Base-by-base conservation (phyloP, 2,113 vertebrate species). In the Sinocyclocheilus rhinocerous region DNA sequence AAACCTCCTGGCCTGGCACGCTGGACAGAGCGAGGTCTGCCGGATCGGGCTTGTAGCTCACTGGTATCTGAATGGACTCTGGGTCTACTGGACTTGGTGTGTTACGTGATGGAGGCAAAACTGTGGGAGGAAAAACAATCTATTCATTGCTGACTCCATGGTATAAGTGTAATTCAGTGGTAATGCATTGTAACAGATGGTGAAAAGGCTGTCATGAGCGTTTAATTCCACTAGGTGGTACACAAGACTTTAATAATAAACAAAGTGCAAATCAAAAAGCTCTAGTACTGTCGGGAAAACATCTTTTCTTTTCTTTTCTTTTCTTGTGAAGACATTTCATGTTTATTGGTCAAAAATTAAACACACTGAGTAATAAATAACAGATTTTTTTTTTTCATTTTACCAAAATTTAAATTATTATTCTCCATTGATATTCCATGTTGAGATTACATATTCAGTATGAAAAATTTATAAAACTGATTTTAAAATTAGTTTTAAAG, bases 1-100 rank as follows among this genome's bases (percentile, higher is more conserved):
- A 97, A 90, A 97, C 95, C 91, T 97, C 96, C 92, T 97, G 96
- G 59, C 97, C 96, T 0, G 97, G 97, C 86, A 97, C 95, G 87
- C 96, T 97, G 94, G 97, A 97, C 48, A 97, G 94, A 79, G 95
- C 96, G 15, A 97, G 95, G 55, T 97, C 96, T 42, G 96, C 95
- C 0, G 96, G 96, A 90, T 97, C 96, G 0, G 96, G 96, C 67
- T 97, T 95, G 0, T 97, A 97, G 42, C 96, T 95, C 15, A 96
- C 95, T 0, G 96, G 94, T 73, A 97, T 96, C 85, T 97, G 96
- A 93, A 97, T 96, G 88, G 94, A 94, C 87, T 97, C 96, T 2
- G 97, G 96, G 91, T 97, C 96, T 1, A 97, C 95, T 50, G 97
- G 96, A 85, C 96, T 97, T 0, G 96, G 96, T 0, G 96, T 97